Conservation (phyloP, 1,140 invertebrate species). For the Ectropis grisescens region DNA sequence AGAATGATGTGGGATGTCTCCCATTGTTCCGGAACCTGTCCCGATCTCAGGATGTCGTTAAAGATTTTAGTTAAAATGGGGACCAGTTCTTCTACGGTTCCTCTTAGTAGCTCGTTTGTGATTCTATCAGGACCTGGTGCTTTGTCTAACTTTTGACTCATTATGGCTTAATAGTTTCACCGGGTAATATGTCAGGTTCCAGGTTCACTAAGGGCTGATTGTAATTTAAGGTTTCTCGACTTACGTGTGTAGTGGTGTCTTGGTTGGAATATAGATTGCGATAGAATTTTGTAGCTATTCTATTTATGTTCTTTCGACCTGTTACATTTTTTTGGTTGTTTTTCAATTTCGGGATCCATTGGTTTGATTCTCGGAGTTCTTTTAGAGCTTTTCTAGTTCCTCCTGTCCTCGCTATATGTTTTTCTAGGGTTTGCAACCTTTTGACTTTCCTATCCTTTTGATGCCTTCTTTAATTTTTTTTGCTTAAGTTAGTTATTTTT, state of each 20-base stretch:
- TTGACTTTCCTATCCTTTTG: constrained; percentile 8
- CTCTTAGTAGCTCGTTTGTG: constrained; percentile 9
- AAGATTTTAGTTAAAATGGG: constrained; percentile 1
- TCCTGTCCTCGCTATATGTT: constrained; percentile 5
- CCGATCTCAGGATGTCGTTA: not conserved
- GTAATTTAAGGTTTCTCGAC: constrained; percentile 5
- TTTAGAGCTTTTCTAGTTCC: constrained; percentile 11
- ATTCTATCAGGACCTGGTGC: constrained; percentile 7
- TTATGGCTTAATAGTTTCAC: constrained; percentile 1
- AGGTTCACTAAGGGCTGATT: constrained; percentile 1
- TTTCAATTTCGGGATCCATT: constrained; percentile 11
- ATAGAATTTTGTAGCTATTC: constrained; percentile 11
- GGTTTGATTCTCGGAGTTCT: constrained; percentile 7
- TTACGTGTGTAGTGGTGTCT: constrained; percentile 4
- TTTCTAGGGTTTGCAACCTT: constrained; percentile 1
- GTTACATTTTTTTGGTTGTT: constrained; percentile 5
- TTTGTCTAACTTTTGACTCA: constrained; percentile 2
- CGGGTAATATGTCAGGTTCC: constrained; percentile 9
- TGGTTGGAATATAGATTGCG: constrained; percentile 7
- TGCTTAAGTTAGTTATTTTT: constrained; percentile 8
- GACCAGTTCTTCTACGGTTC: constrained; percentile 1
- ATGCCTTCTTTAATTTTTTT: constrained; percentile 10
- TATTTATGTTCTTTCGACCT: constrained; percentile 5
- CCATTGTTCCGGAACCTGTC: not conserved
- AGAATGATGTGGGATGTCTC: not conserved